phyloP scores from a whole-genome alignment of 1,140 invertebrate genomes.

The Trachymyrmex septentrionalis region DNA sequence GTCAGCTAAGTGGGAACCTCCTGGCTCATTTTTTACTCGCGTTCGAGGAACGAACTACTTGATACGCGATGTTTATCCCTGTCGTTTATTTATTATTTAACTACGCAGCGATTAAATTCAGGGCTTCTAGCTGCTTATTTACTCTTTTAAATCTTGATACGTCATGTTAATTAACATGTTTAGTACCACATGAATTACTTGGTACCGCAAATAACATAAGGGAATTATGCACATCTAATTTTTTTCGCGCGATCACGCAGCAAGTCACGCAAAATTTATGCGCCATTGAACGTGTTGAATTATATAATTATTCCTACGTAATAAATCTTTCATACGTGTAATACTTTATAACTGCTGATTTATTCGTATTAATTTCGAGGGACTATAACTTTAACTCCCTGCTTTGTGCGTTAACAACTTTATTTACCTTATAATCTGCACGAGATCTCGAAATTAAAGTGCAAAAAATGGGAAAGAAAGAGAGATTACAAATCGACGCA shows the following conservation, averaged over 20 bases:
- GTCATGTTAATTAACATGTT: constrained; percentile 43
- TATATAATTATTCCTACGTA: constrained; percentile 57
- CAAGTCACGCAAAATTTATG: constrained; percentile 60
- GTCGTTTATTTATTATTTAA: constrained; percentile 39
- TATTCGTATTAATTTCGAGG: constrained; percentile 41
- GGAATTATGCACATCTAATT: constrained; percentile 51
- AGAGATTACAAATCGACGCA: background rate
- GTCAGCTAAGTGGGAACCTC: constrained; percentile 45
- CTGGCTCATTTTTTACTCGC: constrained; percentile 63
- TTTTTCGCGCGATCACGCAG: constrained; percentile 29
- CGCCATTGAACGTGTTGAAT: constrained; percentile 45
- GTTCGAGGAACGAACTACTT: constrained; percentile 48
- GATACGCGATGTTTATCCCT: constrained; percentile 25
- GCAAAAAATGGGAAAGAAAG: constrained; percentile 15
- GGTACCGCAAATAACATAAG: constrained; percentile 29
- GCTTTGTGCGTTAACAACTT: constrained; percentile 44
- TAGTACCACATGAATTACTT: constrained; percentile 29
- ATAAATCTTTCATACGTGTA: constrained; percentile 49
- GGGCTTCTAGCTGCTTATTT: background rate
- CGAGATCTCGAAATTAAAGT: constrained; percentile 45
- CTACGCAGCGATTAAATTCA: constrained; percentile 48
- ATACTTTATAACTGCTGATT: constrained; percentile 47
- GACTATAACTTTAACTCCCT: constrained; percentile 15
- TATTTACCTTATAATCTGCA: constrained; percentile 51
- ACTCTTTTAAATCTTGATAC: constrained; percentile 35